Evolutionary conservation across 2,888 invertebrate genomes (phyloP).

Genomic region (Salticus scenicus): DNA sequence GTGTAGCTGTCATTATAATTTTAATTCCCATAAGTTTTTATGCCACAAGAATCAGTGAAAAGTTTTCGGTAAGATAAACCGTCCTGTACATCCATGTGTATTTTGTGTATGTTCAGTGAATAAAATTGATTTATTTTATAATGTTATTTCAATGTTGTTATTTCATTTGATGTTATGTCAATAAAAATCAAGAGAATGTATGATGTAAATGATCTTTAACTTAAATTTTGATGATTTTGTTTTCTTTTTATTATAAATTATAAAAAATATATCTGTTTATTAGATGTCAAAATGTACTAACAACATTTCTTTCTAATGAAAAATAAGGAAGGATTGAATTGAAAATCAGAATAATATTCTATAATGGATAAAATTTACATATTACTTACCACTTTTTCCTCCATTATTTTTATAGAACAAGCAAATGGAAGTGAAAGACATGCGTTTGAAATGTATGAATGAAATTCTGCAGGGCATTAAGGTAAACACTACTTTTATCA

Average conservation of each 20-base stretch:
- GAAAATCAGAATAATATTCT: too few relatives aligned
- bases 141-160: too few relatives aligned
- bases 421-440: constrained; percentile 75
- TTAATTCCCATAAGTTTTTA: constrained; percentile 40
- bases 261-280: too few relatives aligned
- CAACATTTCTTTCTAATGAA: too few relatives aligned
- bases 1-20: constrained; percentile 36
- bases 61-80: constrained; percentile 27
- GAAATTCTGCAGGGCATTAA: constrained; percentile 77
- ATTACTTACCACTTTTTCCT: too few relatives aligned
- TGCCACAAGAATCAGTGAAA: constrained; percentile 27
- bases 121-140: background rate
- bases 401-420: constrained; percentile 28
- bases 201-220: background rate
- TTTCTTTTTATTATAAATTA: too few relatives aligned
- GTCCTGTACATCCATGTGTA: background rate
- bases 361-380: too few relatives aligned
- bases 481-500: constrained; percentile 70
- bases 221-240: too few relatives aligned
- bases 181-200: background rate
- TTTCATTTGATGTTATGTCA: background rate
- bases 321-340: too few relatives aligned
- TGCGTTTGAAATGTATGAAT: constrained; percentile 76
- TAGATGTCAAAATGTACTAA: too few relatives aligned
- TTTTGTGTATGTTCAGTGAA: too few relatives aligned